Evolutionary conservation across 2,888 invertebrate species (phyloP).

Genomic region (Thera britannica): DNA sequence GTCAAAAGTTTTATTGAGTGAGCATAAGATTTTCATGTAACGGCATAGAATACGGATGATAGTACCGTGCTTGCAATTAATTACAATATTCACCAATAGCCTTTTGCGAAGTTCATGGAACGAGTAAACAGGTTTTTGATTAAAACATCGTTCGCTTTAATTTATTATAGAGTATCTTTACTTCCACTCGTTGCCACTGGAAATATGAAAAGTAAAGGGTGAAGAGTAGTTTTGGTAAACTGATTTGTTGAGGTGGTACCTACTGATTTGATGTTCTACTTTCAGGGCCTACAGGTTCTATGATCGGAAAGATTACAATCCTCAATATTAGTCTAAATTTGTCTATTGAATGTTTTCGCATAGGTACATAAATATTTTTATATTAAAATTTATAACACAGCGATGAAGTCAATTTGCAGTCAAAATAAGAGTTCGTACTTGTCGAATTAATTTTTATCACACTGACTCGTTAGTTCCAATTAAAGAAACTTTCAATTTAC

Average conservation of each 20-base stretch:
- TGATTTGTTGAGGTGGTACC: too few species aligned
- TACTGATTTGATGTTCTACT: too few species aligned
- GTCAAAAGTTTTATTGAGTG: not conserved
- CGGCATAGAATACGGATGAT: not conserved
- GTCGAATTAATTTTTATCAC: too few species aligned
- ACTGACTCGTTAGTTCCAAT: not conserved
- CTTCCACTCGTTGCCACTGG: slow-evolving; percentile 11
- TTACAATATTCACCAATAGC: slow-evolving; percentile 46
- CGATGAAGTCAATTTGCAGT: too few species aligned
- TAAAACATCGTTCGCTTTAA: slow-evolving; percentile 46
- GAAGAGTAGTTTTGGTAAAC: not conserved
- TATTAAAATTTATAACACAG: too few species aligned
- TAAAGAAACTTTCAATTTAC: slow-evolving; percentile 51
- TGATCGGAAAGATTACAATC: too few species aligned
- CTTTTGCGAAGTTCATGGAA: slow-evolving; percentile 43
- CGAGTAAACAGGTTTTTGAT: slow-evolving; percentile 58
- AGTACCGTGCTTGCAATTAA: slow-evolving; percentile 42
- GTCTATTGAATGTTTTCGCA: too few species aligned
- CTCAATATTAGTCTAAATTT: too few species aligned
- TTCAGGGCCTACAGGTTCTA: too few species aligned
- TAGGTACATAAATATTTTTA: too few species aligned
- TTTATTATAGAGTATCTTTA: slow-evolving; percentile 38
- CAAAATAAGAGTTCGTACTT: too few species aligned
- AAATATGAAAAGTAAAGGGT: not conserved
- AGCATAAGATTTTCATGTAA: not conserved